Conservation (phyloP, 2,888 invertebrate species). For the Drosophila anomalata region DNA sequence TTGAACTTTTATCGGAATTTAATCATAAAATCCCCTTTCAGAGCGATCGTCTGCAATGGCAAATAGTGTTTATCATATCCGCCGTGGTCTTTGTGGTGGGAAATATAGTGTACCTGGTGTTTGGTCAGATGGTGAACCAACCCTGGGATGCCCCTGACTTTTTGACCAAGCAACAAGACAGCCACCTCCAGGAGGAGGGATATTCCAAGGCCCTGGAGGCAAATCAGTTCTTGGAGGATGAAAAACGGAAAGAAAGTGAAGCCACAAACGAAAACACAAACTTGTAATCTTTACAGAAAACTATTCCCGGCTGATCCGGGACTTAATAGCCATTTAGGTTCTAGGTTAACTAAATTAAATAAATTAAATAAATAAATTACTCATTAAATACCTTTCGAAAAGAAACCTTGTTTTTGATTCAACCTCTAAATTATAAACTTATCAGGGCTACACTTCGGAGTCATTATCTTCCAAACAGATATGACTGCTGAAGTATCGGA, state of each 20-base stretch:
- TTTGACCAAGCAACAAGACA: constrained; percentile 25
- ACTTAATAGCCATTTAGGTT: neutral
- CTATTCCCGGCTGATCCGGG: constrained; percentile 27
- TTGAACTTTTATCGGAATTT: no score
- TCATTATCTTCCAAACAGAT: constrained; percentile 14
- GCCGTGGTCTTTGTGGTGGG: constrained; percentile 85
- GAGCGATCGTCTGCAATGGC: constrained; percentile 84
- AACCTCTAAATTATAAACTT: neutral
- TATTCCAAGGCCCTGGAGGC: constrained; percentile 37
- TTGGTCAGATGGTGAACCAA: constrained; percentile 85
- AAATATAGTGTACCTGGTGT: constrained; percentile 85
- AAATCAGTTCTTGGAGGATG: neutral
- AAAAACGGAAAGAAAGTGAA: constrained; percentile 18
- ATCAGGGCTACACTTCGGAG: neutral
- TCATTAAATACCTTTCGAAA: neutral
- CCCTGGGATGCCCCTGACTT: constrained; percentile 85
- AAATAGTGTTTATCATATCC: constrained; percentile 85
- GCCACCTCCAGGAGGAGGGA: constrained; percentile 39
- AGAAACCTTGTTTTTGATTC: constrained; percentile 3
- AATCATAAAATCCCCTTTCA: constrained; percentile 28
- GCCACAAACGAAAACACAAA: neutral
- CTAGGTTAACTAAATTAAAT: neutral
- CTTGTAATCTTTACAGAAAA: neutral
- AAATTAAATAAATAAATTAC: neutral
- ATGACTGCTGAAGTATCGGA: constrained; percentile 19